These are phyloP conservation scores for Drosophila eohydei DNA, from an alignment of 2,888 invertebrate species.

Conservation along the genomic window DNA sequence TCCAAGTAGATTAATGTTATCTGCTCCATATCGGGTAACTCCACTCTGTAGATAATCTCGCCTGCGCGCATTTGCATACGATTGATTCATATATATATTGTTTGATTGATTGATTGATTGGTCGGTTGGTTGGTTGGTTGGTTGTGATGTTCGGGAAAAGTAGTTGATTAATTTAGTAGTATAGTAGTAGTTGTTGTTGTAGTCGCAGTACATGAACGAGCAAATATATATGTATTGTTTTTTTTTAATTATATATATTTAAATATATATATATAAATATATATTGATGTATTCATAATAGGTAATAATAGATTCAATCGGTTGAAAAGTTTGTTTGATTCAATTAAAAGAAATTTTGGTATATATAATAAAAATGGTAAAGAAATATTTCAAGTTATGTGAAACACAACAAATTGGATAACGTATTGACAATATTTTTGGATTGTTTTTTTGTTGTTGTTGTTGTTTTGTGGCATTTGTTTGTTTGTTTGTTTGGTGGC, in stretches of 20 bases:
- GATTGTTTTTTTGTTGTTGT: conserved; percentile 2
- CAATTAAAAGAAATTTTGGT: conserved; percentile 16
- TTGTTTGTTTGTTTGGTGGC: not conserved
- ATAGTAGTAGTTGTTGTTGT: conserved; percentile 62
- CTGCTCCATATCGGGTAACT: conserved; percentile 97
- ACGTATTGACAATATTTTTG: conserved; percentile 16
- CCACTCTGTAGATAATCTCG: conserved; percentile 97
- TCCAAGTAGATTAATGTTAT: conserved; percentile 97
- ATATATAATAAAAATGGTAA: conserved; percentile 12
- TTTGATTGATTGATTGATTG: conserved; percentile 32
- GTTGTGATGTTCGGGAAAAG: conserved; percentile 52
- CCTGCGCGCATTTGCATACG: conserved; percentile 85
- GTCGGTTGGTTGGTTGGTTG: conserved; percentile 44
- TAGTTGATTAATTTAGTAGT: conserved; percentile 63
- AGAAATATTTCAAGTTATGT: conserved; percentile 6
- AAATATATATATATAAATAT: conserved; percentile 20
- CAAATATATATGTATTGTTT: conserved; percentile 25
- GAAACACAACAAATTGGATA: conserved; percentile 41
- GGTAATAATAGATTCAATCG: conserved; percentile 35
- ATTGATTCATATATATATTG: conserved; percentile 26
- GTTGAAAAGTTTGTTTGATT: conserved; percentile 42
- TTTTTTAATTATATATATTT: conserved; percentile 14
- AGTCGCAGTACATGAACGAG: conserved; percentile 60
- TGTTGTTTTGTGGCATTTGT: conserved; percentile 7
- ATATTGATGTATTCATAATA: conserved; percentile 37